Conservation (phyloP, 2,888 invertebrate genomes). For the Archips crataeganus region DNA sequence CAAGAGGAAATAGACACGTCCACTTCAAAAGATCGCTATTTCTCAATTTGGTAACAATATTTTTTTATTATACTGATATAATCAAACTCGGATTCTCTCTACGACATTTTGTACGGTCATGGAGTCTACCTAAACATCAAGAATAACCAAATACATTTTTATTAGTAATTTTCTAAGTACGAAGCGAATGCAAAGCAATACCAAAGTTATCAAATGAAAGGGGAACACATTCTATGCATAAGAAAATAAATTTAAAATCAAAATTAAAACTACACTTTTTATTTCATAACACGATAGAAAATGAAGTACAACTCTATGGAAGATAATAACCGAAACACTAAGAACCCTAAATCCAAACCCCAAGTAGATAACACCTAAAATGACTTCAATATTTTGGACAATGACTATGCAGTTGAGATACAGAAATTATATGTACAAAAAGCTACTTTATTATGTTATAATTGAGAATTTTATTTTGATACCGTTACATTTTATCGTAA, state of each 20-base stretch:
- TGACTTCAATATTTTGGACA: slow-evolving; percentile 60
- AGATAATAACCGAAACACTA: slow-evolving; percentile 50
- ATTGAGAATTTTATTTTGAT: slow-evolving; percentile 36
- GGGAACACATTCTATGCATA: slow-evolving; percentile 54
- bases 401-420: slow-evolving; percentile 65
- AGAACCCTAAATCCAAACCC: slow-evolving; percentile 51
- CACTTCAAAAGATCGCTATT: slow-evolving; percentile 54
- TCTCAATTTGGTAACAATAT: slow-evolving; percentile 57
- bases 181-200: slow-evolving; percentile 70
- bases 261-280: slow-evolving; percentile 55
- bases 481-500: slow-evolving; percentile 31
- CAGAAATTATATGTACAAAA: slow-evolving; percentile 44
- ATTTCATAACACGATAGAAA: slow-evolving; percentile 56
- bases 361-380: slow-evolving; percentile 44
- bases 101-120: slow-evolving; percentile 56
- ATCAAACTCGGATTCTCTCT: slow-evolving; percentile 46
- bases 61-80: slow-evolving; percentile 50
- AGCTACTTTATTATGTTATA: slow-evolving; percentile 36
- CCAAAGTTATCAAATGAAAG: slow-evolving; percentile 52
- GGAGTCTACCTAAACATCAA: slow-evolving; percentile 40
- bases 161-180: slow-evolving; percentile 66
- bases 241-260: slow-evolving; percentile 57
- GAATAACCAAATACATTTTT: slow-evolving; percentile 38
- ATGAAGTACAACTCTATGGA: slow-evolving; percentile 56
- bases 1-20: slow-evolving; percentile 61